phyloP scores from a whole-genome alignment of 2,113 vertebrate genomes.

The Marcusenius ussheri region DNA sequence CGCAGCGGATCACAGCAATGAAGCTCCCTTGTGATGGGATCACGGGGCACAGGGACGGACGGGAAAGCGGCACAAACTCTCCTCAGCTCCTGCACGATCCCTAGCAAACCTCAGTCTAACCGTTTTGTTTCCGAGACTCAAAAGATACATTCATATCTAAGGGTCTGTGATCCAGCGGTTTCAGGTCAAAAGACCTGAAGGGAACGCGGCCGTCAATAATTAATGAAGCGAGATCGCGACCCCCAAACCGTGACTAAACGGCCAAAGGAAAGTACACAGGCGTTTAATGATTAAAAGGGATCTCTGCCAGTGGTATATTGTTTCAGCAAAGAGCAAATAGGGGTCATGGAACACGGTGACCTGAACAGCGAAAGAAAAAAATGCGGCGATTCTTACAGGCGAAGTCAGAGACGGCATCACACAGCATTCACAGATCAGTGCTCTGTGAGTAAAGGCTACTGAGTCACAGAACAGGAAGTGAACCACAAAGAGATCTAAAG shows the following conservation, averaged over 20 bases:
- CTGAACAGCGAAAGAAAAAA: conserved; percentile 18
- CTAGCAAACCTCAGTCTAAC: conserved; percentile 21
- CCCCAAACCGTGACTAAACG: conserved; percentile 36
- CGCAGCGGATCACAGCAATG: conserved; percentile 22
- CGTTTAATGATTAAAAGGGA: conserved; percentile 43
- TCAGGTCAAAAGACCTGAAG: conserved; percentile 16
- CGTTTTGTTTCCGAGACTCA: not conserved
- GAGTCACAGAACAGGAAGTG: not conserved
- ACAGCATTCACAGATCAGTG: not conserved
- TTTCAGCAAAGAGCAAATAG: conserved; percentile 28
- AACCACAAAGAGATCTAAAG: not conserved
- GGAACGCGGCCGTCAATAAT: conserved; percentile 36
- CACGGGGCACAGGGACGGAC: conserved; percentile 44
- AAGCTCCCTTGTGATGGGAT: conserved; percentile 29
- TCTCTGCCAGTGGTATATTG: conserved; percentile 30
- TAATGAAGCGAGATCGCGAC: conserved; percentile 40
- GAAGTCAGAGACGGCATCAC: not conserved
- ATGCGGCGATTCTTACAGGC: conserved; percentile 12
- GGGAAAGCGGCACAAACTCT: conserved; percentile 44
- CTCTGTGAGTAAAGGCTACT: not conserved
- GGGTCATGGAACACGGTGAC: conserved; percentile 18
- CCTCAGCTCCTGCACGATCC: not conserved
- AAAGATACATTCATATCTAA: not conserved
- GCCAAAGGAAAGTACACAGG: conserved; percentile 29
- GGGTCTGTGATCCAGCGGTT: conserved; percentile 22